A percentile compares a stretch with the other conserved stretches of the same genome.
phyloP scores from a whole-genome alignment of 1,140 invertebrate species.

The Drosophila albomicans region DNA sequence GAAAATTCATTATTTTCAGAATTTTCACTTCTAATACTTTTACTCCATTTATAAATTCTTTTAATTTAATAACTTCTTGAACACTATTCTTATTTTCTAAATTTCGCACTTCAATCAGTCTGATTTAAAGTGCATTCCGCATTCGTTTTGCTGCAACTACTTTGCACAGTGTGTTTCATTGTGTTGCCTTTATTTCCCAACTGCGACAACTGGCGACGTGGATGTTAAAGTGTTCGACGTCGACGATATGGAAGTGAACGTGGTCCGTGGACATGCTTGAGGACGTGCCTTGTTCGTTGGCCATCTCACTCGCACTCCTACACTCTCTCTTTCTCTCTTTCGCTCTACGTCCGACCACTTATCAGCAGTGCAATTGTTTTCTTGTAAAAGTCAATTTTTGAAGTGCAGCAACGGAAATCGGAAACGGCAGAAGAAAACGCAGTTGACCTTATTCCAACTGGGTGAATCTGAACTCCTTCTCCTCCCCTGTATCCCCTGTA shows the following conservation, averaged over 20 bases:
- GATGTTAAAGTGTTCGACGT: slow-evolving; percentile 9
- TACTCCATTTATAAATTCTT: too few relatives aligned
- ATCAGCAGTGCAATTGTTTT: slow-evolving; percentile 79
- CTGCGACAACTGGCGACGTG: slow-evolving; percentile 43
- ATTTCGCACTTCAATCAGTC: not conserved
- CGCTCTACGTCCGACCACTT: slow-evolving; percentile 58
- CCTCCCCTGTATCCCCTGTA: not conserved
- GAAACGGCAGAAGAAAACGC: slow-evolving; percentile 73
- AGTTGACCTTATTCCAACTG: slow-evolving; percentile 67
- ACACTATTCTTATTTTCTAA: too few relatives aligned
- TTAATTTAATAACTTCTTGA: too few relatives aligned
- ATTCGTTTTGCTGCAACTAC: slow-evolving; percentile 31
- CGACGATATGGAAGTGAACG: not conserved
- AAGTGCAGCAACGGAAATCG: slow-evolving; percentile 78
- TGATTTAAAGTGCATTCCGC: slow-evolving; percentile 42
- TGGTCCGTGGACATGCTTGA: slow-evolving; percentile 30
- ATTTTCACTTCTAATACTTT: too few relatives aligned
- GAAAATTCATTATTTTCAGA: too few relatives aligned
- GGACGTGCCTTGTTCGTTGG: slow-evolving; percentile 62
- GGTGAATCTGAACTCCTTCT: not conserved
- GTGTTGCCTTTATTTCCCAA: slow-evolving; percentile 47
- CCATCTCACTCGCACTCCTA: not conserved
- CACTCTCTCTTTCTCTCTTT: not conserved
- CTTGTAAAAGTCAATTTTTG: slow-evolving; percentile 83
- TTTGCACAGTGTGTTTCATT: slow-evolving; percentile 15